Evolutionary conservation across 1,140 invertebrate species (phyloP), one percentile per base, ranked within the genome.

Genomic region (Branchinecta lindahli): DNA sequence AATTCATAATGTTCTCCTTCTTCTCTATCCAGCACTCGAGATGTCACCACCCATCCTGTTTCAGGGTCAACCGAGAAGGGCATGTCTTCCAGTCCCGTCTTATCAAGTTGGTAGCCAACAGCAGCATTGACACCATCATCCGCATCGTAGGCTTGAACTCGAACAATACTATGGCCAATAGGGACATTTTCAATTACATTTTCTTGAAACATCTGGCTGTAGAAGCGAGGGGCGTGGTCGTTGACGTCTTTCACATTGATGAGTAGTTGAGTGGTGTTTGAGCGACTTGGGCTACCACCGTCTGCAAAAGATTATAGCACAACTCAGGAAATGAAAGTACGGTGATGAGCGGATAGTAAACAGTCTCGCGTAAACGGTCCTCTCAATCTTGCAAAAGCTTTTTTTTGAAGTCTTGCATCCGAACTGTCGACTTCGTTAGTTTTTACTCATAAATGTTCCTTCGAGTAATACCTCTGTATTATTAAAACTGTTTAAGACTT

Each of bases 191-290:
- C 96, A 12, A 88, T 85, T 8, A 97, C 90, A 9, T 90, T 89
- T 79, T 96, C 94, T 81, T 95, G 91, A 78, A 95, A 96, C 44
- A 94, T 83, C 7, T 88, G 89, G 0, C 91, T 92, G 75, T 94
- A 94, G 80, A 97, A 97, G 44, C 90, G 80, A 0, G 94, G 93
- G 2, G 87, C 82, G 77, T 98, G 96, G 78, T 98, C 95, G 75
- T 98, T 98, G 0, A 95, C 86, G 77, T 98, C 94, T 72, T 87
- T 85, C 0, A 98, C 88, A 76, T 91, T 91, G 0, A 98, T 86
- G 67, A 95, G 78, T 20, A 98, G 81, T 75, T 92, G 89, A 0
- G 94, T 97, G 0, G 91, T 96, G 78, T 97, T 97, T 0, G 92
- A 93, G 44, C 89, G 83, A 0, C 90, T 88, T 0, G 94, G 93